These are phyloP conservation scores for Dasypus novemcinctus DNA, from an alignment of 2,113 vertebrate species.

Conservation along the genomic window DNA sequence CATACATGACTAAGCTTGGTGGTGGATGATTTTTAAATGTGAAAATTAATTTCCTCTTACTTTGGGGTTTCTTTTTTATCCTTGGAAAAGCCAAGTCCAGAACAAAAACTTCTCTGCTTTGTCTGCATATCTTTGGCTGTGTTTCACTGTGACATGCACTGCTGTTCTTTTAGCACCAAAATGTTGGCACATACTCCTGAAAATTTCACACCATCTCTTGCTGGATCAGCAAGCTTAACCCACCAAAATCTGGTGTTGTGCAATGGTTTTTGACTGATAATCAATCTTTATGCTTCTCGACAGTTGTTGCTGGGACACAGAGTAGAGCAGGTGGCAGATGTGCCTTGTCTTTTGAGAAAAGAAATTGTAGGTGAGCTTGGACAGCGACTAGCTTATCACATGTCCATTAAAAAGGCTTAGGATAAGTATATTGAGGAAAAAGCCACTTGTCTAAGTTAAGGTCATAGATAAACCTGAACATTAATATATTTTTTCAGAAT, in stretches of 20 bases:
- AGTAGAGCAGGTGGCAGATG: conserved; percentile 96
- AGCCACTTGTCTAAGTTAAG: conserved; percentile 69
- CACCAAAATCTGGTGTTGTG: conserved; percentile 95
- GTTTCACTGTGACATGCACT: conserved; percentile 90
- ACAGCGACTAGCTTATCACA: conserved; percentile 86
- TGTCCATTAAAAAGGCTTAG: conserved; percentile 81
- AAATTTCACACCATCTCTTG: conserved; percentile 93
- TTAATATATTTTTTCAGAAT: conserved; percentile 40
- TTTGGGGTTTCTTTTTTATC: conserved; percentile 68
- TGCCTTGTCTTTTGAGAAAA: conserved; percentile 93
- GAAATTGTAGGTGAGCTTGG: conserved; percentile 90
- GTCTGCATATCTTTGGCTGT: conserved; percentile 90
- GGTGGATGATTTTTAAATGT: conserved; percentile 77
- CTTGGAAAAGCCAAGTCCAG: conserved; percentile 80
- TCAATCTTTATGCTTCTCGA: conserved; percentile 96
- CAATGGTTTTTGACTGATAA: conserved; percentile 96
- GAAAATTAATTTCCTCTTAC: conserved; percentile 71
- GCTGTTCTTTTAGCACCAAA: conserved; percentile 92
- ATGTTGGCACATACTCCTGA: conserved; percentile 89
- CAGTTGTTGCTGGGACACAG: conserved; percentile 95
- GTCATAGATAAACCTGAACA: background rate
- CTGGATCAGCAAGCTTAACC: conserved; percentile 98
- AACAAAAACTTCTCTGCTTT: conserved; percentile 90
- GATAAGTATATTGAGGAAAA: conserved; percentile 78
- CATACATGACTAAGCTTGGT: conserved; percentile 26